Evolutionary conservation across 23 tunicate species (phyloP).

Genomic region (Styela clava): DNA sequence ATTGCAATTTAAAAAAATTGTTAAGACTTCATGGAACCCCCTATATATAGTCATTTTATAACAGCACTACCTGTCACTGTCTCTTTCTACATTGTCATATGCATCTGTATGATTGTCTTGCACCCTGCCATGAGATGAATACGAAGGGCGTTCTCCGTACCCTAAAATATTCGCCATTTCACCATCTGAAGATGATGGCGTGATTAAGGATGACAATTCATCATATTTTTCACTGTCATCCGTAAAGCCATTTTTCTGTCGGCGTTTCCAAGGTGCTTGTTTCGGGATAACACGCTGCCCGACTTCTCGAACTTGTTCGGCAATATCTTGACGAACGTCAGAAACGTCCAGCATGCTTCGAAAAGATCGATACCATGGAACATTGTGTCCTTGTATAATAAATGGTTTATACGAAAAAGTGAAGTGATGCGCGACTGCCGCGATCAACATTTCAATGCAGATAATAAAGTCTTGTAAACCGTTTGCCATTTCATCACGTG

Average conservation of each 20-base stretch:
- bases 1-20: too few relatives aligned
- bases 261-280: slow-evolving; percentile 29
- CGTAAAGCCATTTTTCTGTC: slow-evolving; percentile 23
- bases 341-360: slow-evolving; percentile 78
- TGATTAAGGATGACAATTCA: slow-evolving; percentile 3
- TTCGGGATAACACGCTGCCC: slow-evolving; percentile 43
- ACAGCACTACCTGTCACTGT: background rate
- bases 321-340: slow-evolving; percentile 85
- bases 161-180: slow-evolving; percentile 83
- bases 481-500: slow-evolving; percentile 43
- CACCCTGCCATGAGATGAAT: slow-evolving; percentile 17
- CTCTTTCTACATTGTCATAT: background rate
- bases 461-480: slow-evolving; percentile 81
- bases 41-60: too few relatives aligned
- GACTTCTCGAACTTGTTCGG: slow-evolving; percentile 85
- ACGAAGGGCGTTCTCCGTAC: slow-evolving; percentile 31
- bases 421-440: slow-evolving; percentile 89
- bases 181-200: slow-evolving; percentile 86
- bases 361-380: slow-evolving; percentile 95
- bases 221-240: slow-evolving; percentile 12
- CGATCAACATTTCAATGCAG: slow-evolving; percentile 91
- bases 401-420: slow-evolving; percentile 82
- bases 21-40: too few relatives aligned
- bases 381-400: slow-evolving; percentile 59
- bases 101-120: background rate